Conservation (phyloP, 2,888 invertebrate species). For the Nyleta sp. region DNA sequence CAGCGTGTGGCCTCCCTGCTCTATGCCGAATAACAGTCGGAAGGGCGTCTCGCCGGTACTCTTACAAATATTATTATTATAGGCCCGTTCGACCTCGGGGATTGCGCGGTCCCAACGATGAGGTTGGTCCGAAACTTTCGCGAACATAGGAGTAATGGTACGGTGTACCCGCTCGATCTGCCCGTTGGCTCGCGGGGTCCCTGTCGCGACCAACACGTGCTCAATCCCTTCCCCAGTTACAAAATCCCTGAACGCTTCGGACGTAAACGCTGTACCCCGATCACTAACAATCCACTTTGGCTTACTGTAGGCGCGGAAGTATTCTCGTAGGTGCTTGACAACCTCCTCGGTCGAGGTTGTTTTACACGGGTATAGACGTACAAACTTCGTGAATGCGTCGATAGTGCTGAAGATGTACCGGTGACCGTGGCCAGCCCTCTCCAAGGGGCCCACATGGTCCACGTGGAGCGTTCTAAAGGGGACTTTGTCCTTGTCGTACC, state of each 20-base stretch:
- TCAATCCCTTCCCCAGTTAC: not conserved
- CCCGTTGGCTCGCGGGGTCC: not conserved
- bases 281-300: constrained; percentile 68
- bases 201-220: constrained; percentile 1
- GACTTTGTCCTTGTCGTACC: constrained; percentile 67
- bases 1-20: no score
- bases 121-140: constrained; percentile 19
- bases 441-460: constrained; percentile 71
- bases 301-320: constrained; percentile 65
- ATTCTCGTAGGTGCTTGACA: constrained; percentile 63
- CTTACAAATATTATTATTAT: constrained; percentile 66
- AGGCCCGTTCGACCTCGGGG: constrained; percentile 37
- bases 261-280: constrained; percentile 69
- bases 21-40: constrained; percentile 66
- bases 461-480: constrained; percentile 69
- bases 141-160: constrained; percentile 9
- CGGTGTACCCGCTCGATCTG: constrained; percentile 2
- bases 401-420: not conserved
- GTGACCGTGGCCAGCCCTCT: constrained; percentile 20
- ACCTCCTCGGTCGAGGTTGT: constrained; percentile 61
- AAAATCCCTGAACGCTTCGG: not conserved
- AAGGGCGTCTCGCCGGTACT: constrained; percentile 70
- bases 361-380: not conserved
- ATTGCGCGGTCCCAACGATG: constrained; percentile 44
- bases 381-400: constrained; percentile 8